Conservation (phyloP, 2,113 vertebrate species). For the Malurus elegans region DNA sequence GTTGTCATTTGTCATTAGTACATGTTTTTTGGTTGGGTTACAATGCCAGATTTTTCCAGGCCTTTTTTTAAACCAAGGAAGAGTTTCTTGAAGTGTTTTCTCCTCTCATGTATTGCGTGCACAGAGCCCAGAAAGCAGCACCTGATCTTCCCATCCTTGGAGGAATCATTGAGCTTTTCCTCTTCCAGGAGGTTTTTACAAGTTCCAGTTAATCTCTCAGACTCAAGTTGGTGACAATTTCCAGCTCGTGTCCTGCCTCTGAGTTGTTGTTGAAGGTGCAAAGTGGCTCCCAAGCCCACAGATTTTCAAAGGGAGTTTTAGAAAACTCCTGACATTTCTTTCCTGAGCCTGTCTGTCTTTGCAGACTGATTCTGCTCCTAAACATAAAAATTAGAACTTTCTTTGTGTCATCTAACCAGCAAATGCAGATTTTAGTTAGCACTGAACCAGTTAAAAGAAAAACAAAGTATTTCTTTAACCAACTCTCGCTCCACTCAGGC, state of each 20-base stretch:
- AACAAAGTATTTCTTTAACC: constrained; percentile 19
- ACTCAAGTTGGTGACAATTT: not conserved
- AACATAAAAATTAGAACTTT: not conserved
- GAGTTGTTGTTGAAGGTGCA: not conserved
- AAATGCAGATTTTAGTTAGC: constrained; percentile 13
- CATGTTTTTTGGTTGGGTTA: not conserved
- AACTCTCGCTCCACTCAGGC: constrained; percentile 53
- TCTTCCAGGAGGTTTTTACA: not conserved
- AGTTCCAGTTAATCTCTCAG: not conserved
- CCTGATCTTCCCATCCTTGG: not conserved
- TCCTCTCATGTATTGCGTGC: fast-evolving
- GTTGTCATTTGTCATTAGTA: no score
- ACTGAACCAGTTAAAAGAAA: constrained; percentile 63
- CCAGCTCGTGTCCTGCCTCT: not conserved
- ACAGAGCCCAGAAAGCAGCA: fast-evolving
- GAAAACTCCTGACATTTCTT: not conserved
- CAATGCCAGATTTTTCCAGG: not conserved
- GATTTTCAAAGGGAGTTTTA: not conserved
- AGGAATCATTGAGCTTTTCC: not conserved
- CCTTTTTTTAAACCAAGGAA: not conserved
- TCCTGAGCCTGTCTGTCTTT: not conserved
- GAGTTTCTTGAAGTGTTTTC: not conserved
- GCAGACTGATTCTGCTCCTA: not conserved
- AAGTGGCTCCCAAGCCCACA: not conserved
- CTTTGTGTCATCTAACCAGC: not conserved